Evolutionary conservation across 2,888 invertebrate species (phyloP).

Genomic region (Eupithecia pulchellata): DNA sequence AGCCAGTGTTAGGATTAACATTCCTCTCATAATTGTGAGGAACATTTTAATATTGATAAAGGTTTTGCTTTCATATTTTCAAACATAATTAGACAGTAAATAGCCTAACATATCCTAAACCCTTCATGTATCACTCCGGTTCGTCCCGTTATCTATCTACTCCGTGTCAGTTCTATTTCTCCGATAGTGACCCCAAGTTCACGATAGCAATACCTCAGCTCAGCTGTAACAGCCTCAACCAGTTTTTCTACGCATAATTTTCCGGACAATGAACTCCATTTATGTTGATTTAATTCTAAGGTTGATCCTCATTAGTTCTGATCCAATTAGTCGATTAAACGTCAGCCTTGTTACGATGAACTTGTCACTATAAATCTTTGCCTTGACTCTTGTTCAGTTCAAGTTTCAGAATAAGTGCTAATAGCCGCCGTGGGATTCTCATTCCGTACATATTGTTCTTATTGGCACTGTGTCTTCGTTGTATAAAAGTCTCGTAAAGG

Average conservation of each 20-base stretch:
- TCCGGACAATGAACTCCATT: conserved; percentile 31
- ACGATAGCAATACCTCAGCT: conserved; percentile 14
- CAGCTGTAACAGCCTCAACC: conserved; percentile 22
- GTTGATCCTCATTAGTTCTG: conserved; percentile 26
- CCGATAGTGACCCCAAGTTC: conserved; percentile 15
- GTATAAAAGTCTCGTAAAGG: conserved; percentile 12
- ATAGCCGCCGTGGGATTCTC: conserved; percentile 59
- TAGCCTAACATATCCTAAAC: not conserved
- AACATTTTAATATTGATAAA: not conserved
- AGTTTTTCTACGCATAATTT: conserved; percentile 30
- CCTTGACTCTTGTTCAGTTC: conserved; percentile 63
- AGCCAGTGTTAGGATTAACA: not conserved
- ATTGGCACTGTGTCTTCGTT: conserved; percentile 30
- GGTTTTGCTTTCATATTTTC: not conserved
- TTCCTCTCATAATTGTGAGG: not conserved
- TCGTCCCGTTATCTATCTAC: not conserved
- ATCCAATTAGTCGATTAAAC: conserved; percentile 28
- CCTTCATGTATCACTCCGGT: too few relatives aligned
- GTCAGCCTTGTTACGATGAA: conserved; percentile 36
- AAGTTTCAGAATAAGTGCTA: conserved; percentile 35
- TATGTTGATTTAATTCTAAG: conserved; percentile 22
- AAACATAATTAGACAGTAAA: not conserved
- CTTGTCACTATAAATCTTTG: conserved; percentile 39
- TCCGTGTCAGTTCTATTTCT: not conserved
- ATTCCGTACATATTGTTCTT: conserved; percentile 56